Evolutionary conservation across 2,888 invertebrate species (phyloP).

Genomic region (Epirrhoe tristata): DNA sequence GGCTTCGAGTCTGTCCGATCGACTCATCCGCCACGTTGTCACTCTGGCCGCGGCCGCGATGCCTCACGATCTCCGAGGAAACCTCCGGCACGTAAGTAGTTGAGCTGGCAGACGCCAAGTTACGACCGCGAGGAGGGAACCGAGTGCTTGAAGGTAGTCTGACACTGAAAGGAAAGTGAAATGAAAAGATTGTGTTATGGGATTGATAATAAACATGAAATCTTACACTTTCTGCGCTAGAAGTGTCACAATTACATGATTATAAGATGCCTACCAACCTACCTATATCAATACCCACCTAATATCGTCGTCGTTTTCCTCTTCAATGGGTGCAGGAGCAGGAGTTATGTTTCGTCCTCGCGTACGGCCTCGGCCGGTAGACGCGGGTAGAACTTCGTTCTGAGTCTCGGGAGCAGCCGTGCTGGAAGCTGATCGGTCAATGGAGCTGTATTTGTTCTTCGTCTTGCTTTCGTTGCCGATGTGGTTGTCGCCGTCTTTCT

Average conservation of each 20-base stretch:
- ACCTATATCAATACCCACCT: constrained; percentile 56
- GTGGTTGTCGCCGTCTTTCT: constrained; percentile 78
- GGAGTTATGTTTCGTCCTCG: constrained; percentile 80
- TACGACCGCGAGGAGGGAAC: constrained; percentile 90
- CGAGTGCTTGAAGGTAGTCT: constrained; percentile 93
- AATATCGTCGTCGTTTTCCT: constrained; percentile 76
- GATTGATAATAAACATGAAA: neutral
- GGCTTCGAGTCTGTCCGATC: constrained; percentile 78
- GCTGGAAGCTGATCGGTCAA: constrained; percentile 77
- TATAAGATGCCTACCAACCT: neutral
- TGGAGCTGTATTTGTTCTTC: constrained; percentile 84
- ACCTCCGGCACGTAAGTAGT: constrained; percentile 80
- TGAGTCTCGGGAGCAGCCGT: constrained; percentile 85
- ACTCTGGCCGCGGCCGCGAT: constrained; percentile 72
- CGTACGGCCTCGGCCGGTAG: constrained; percentile 71
- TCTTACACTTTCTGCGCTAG: neutral
- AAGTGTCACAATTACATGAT: no score
- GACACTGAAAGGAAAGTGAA: constrained; percentile 45
- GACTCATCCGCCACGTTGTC: constrained; percentile 81
- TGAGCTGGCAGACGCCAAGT: constrained; percentile 72
- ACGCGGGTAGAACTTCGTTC: constrained; percentile 88
- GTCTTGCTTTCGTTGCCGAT: constrained; percentile 74
- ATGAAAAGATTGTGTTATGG: neutral
- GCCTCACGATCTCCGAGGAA: constrained; percentile 74
- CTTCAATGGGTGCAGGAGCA: constrained; percentile 79